Base-by-base conservation (phyloP, 2,888 invertebrate species). In the Spodoptera littoralis region DNA sequence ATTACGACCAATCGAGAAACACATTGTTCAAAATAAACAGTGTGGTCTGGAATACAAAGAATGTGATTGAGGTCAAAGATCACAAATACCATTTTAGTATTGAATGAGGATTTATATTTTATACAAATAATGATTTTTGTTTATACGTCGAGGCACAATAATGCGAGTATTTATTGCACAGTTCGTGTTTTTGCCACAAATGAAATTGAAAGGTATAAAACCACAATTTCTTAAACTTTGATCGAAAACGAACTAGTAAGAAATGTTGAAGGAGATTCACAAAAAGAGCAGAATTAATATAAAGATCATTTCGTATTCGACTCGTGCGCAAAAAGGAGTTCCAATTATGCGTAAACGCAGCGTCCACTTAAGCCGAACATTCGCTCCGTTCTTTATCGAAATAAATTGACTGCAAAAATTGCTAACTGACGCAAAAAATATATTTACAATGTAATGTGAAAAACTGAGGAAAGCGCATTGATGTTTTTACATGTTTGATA, bases 311-410 rank as follows among this genome's bases (percentile, higher is more conserved):
- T 90, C 80, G 90, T 88, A 92, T 94, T 92, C 93, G 85, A 84
- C 77, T 87, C 88, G 77, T 88, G 89, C 79, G 84, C 88, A 92
- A 93, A 92, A 93, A 92, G 87, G 84, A 83, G 81, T 84, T 77
- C 88, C 93, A 92, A 93, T 93, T 93, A 93, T 93, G 91, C 91
- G 92, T 84, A 90, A 91, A 90, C 86, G 87, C 90, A 88, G 80
- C 84, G 87, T 85, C 90, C 90, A 91, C 91, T 92, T 90, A 88
- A 89, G 83, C 76, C 84, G 83, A 86, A 86, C 89, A 87, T 87
- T 89, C 85, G 78, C 84, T 84, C 85, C 81, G 81, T 85, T 87
- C 84, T 84, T 72, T 84, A 87, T 83, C 79, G 84, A 82, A 84
- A 88, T 87, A 88, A 88, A 89, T 84, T 82, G 82, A 81, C 85